A percentile compares a stretch with the other conserved stretches of the same genome.
phyloP scores from a whole-genome alignment of 1,140 invertebrate species.

The Eupristina koningsbergeri region DNA sequence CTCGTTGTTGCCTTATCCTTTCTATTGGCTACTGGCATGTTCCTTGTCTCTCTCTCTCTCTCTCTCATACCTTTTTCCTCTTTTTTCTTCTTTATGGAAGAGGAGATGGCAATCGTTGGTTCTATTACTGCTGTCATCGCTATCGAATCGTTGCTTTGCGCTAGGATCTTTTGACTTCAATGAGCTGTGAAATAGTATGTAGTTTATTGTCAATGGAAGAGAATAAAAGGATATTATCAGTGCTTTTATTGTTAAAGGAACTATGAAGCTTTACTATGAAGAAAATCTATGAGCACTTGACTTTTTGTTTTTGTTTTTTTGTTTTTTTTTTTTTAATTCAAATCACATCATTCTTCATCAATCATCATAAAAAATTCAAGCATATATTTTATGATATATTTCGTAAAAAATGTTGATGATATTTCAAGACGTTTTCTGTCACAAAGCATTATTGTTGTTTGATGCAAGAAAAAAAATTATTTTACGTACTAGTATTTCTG shows the following conservation, averaged over 20 bases:
- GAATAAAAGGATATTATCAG: not conserved
- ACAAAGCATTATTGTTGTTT: too few species aligned
- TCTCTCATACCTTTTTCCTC: not conserved
- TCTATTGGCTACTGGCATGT: too few species aligned
- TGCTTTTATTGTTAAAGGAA: not conserved
- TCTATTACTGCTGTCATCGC: not conserved
- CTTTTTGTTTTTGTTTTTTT: not conserved
- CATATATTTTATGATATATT: too few species aligned
- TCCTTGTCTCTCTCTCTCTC: not conserved
- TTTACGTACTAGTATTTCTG: too few species aligned
- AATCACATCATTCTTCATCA: too few species aligned
- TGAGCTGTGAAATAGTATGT: not conserved
- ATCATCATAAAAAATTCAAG: too few species aligned
- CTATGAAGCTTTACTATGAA: not conserved
- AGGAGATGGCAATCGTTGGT: conserved; percentile 4
- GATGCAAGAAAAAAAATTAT: too few species aligned
- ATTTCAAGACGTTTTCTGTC: too few species aligned
- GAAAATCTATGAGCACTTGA: not conserved
- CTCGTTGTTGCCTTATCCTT: too few species aligned
- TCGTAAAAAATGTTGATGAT: too few species aligned
- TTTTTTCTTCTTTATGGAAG: not conserved
- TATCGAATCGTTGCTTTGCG: conserved; percentile 9
- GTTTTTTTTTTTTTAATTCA: not conserved
- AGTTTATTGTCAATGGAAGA: conserved; percentile 1
- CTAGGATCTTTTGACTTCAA: conserved; percentile 5